Evolutionary conservation across 2,113 vertebrate genomes (phyloP).

Genomic region (Tylochromis polylepis): DNA sequence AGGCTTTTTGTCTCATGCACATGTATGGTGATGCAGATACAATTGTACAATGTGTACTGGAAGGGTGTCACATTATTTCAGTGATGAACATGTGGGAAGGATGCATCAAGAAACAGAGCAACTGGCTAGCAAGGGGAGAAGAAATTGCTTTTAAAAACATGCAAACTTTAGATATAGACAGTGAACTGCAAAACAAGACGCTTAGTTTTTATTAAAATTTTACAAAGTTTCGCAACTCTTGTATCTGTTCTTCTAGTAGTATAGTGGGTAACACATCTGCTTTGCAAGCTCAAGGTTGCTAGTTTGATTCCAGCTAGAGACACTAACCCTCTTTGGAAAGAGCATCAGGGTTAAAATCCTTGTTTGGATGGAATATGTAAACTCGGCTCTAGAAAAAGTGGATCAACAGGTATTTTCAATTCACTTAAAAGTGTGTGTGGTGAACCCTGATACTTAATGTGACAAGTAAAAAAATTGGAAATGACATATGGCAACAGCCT

Average conservation of each 20-base stretch:
- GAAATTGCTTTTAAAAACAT: not conserved
- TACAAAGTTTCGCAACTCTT: not conserved
- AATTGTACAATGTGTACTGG: not conserved
- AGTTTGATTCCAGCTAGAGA: not conserved
- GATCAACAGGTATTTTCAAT: not conserved
- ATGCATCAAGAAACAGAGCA: not conserved
- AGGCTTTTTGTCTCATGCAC: not conserved
- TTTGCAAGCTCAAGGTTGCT: not conserved
- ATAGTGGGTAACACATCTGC: not conserved
- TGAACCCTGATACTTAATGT: not conserved
- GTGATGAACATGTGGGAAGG: not conserved
- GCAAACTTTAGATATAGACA: not conserved
- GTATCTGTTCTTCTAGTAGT: not conserved
- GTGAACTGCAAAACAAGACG: not conserved
- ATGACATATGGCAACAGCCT: conserved; percentile 26
- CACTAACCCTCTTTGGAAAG: not conserved
- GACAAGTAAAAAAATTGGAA: conserved; percentile 1
- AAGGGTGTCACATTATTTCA: not conserved
- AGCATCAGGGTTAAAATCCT: not conserved
- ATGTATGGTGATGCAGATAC: not conserved
- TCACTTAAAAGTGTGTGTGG: not conserved
- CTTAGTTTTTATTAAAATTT: not conserved
- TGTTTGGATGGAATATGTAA: not conserved
- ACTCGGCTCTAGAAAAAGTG: not conserved
- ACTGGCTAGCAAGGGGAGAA: not conserved